Evolutionary conservation across 1,140 invertebrate genomes (phyloP), one percentile per base, ranked within the genome.

Genomic region (Drosophila persimilis): DNA sequence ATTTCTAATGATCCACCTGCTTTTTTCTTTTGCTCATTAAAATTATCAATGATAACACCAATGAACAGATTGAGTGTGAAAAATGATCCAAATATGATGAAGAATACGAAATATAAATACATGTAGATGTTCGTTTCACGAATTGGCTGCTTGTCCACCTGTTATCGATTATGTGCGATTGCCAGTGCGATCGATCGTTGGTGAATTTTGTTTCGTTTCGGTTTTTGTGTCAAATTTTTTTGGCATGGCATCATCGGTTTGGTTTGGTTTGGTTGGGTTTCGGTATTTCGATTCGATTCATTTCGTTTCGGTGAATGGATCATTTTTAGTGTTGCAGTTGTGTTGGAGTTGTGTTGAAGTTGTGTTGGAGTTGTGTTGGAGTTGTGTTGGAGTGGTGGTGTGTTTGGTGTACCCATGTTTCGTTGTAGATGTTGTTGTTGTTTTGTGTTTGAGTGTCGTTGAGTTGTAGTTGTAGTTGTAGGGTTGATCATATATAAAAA

Each of bases 11-110:
- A 99, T 77, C 98, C 98, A 90, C 98, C 98, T 88, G 97, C 97
- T 92, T 99, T 99, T 93, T 99, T 99, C 94, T 99, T 99, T 92
- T 99, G 98, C 93, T 99, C 97, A 92, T 99, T 99, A 92, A 99
- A 99, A 93, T 99, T 98, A 92, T 99, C 97, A 92, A 99, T 99
- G 93, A 99, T 98, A 88, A 98, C 98, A 94, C 97, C 97, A 94
- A 99, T 98, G 93, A 99, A 99, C 88, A 99, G 95, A 92, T 99
- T 99, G 64, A 99, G 95, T 76, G 97, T 99, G 93, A 99, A 99
- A 94, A 99, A 99, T 84, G 97, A 97, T 67, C 98, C 97, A 92
- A 98, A 98, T 85, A 99, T 98, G 79, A 99, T 98, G 93, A 99
- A 99, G 92, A 98, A 96, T 84, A 99, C 97, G 93, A 99, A 99